Evolutionary conservation across 2,113 vertebrate species (phyloP).

Genomic region (Neodontobutis hainanensis): DNA sequence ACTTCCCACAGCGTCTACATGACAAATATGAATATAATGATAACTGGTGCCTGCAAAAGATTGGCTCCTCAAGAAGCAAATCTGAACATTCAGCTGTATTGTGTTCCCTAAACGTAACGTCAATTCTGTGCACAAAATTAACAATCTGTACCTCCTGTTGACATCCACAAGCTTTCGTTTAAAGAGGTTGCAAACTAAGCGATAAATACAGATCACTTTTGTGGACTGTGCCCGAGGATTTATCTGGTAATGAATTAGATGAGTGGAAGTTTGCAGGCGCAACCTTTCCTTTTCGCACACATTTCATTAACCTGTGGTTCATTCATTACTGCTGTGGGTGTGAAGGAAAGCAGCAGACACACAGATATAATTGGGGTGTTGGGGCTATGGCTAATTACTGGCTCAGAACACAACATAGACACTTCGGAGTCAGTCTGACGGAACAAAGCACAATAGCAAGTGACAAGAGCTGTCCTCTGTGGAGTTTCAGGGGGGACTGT

Average conservation of each 20-base stretch:
- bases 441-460: slow-evolving; percentile 66
- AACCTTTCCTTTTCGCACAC: slow-evolving; percentile 58
- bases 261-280: slow-evolving; percentile 55
- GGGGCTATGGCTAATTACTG: slow-evolving; percentile 73
- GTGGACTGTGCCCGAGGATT: slow-evolving; percentile 40
- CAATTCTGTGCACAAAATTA: slow-evolving; percentile 53
- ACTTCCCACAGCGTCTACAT: slow-evolving; percentile 32
- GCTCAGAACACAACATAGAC: slow-evolving; percentile 60
- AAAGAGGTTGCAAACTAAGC: slow-evolving; percentile 49
- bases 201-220: slow-evolving; percentile 42
- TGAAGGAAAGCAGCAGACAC: slow-evolving; percentile 54
- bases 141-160: slow-evolving; percentile 41
- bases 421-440: slow-evolving; percentile 69
- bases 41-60: slow-evolving; percentile 29
- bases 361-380: slow-evolving; percentile 68
- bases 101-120: slow-evolving; percentile 35
- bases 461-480: slow-evolving; percentile 58
- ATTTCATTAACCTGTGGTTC: slow-evolving; percentile 75
- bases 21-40: slow-evolving; percentile 52
- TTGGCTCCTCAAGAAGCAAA: slow-evolving; percentile 43
- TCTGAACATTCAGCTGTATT: slow-evolving; percentile 43
- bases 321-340: slow-evolving; percentile 67
- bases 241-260: slow-evolving; percentile 60
- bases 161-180: slow-evolving; percentile 52
- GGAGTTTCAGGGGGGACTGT: slow-evolving; percentile 51